Base-by-base conservation (phyloP, 2,797 vertebrate species). In the Pyrocephalus nanus region DNA sequence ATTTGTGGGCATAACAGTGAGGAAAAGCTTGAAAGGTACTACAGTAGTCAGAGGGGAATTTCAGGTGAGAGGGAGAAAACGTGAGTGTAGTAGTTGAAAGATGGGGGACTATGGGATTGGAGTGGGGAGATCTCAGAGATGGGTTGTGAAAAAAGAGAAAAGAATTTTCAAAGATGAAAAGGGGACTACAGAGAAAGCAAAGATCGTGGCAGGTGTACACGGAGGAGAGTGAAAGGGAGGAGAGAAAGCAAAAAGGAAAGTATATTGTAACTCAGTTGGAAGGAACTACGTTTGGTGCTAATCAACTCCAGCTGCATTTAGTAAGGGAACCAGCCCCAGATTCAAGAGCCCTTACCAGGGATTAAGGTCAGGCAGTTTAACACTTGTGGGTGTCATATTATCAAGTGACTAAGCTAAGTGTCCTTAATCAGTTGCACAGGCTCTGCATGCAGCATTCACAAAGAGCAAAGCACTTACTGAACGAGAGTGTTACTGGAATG, bases 51-150 rank as follows among this genome's bases (percentile, higher is more conserved):
- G 32, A 76, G 43, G 8, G 22, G n/a, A n/a, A 25, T 58, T 55
- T 65, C 29, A 92, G 55, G 74, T 82, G 54, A 67, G 65, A 74
- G 18, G 21, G 62, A 32, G 55, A 40, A 50, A 70, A 4, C 17
- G 27, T 55, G 67, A 12, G 5, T 36, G 36, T 22, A 26, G 67
- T 5, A 6, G 30, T 65, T 75, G 36, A 14, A 4, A 29, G n/a
- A 45, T 27, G 6, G 13, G 11, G 21, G 14, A 17, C 7, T 0
- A 7, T 4, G 18, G 40, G 4, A 4, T 20, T 48, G 32, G 43
- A 54, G 22, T 11, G 21, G 45, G 26, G 17, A 79, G 27, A 58
- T 3, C 36, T 58, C n/a, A 21, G 23, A 48, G 12, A 16, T 27
- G 42, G 13, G 6, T 7, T 73, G 22, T 47, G 45, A 43, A 23